Evolutionary conservation across 2,797 vertebrate species (phyloP).

Genomic region (Anguilla megastoma): DNA sequence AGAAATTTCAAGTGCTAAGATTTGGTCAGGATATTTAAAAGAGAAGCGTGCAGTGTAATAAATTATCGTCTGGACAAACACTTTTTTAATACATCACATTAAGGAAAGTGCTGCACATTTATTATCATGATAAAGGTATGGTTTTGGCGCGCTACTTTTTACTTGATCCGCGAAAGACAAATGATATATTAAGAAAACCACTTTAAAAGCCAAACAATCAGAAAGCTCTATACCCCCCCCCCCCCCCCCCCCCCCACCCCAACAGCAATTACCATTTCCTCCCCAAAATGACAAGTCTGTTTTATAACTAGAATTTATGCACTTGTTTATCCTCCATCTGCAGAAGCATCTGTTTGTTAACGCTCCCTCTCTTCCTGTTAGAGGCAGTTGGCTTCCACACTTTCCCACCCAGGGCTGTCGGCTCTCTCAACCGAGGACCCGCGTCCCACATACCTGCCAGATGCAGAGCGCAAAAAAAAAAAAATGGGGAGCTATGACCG

Average conservation of each 20-base stretch:
- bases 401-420: constrained; percentile 26
- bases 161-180: not conserved
- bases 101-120: not conserved
- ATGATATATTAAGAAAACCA: constrained; percentile 9
- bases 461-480: not conserved
- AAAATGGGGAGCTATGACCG: constrained; percentile 4
- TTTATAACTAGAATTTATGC: constrained; percentile 64
- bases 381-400: constrained; percentile 34
- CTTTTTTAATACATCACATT: not conserved
- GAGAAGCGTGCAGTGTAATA: not conserved
- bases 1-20: not conserved
- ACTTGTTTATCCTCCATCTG: constrained; percentile 70
- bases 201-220: constrained; percentile 4
- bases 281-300: constrained; percentile 59
- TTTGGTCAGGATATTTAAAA: not conserved
- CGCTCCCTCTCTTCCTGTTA: constrained; percentile 43
- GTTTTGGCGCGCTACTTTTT: not conserved
- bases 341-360: constrained; percentile 69
- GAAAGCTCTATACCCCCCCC: constrained; percentile 31
- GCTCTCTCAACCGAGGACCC: constrained; percentile 4
- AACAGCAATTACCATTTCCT: constrained; percentile 60
- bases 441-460: constrained; percentile 24
- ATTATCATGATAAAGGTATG: not conserved
- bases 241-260: constrained; percentile 45
- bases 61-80: not conserved